Percentiles rank a stretch among this genome's conserved stretches.
These are phyloP conservation scores for Ophion ventricosus DNA, from an alignment of 2,888 invertebrate genomes.

Conservation along the genomic window DNA sequence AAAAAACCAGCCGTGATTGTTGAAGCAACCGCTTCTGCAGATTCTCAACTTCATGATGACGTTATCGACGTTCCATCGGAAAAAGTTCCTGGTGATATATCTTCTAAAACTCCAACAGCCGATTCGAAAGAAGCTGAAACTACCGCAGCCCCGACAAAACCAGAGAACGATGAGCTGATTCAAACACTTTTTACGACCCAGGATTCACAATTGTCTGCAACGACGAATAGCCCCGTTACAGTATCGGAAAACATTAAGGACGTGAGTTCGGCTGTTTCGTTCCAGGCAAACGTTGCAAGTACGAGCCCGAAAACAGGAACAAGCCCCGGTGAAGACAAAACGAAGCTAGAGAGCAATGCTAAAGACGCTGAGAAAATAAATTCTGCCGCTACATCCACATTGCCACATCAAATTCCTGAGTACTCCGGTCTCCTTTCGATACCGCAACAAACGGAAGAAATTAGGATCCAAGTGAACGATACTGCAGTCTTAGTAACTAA, in stretches of 20 bases:
- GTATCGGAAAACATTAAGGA: slow-evolving; percentile 23
- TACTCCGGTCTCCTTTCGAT: neutral
- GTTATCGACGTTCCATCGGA: slow-evolving; percentile 68
- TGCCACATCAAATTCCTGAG: slow-evolving; percentile 23
- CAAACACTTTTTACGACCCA: slow-evolving; percentile 32
- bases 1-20: slow-evolving; percentile 4
- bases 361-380: slow-evolving; percentile 31
- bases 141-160: slow-evolving; percentile 22
- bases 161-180: slow-evolving; percentile 25
- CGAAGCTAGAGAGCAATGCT: slow-evolving; percentile 16
- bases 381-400: neutral
- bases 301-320: neutral
- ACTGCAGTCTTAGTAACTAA: slow-evolving; percentile 68
- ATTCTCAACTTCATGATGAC: slow-evolving; percentile 67
- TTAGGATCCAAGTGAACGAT: slow-evolving; percentile 69
- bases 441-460: slow-evolving; percentile 58
- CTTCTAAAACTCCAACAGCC: slow-evolving; percentile 63
- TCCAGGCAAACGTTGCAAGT: neutral
- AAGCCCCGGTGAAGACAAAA: neutral
- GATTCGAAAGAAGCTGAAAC: slow-evolving; percentile 64
- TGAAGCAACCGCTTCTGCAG: slow-evolving; percentile 59
- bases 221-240: slow-evolving; percentile 40
- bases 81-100: slow-evolving; percentile 37
- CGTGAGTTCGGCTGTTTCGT: neutral
- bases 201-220: slow-evolving; percentile 48